Evolutionary conservation across 2,888 invertebrate species (phyloP), one percentile per base, ranked within the genome.

Genomic region (Atethmia centrago): DNA sequence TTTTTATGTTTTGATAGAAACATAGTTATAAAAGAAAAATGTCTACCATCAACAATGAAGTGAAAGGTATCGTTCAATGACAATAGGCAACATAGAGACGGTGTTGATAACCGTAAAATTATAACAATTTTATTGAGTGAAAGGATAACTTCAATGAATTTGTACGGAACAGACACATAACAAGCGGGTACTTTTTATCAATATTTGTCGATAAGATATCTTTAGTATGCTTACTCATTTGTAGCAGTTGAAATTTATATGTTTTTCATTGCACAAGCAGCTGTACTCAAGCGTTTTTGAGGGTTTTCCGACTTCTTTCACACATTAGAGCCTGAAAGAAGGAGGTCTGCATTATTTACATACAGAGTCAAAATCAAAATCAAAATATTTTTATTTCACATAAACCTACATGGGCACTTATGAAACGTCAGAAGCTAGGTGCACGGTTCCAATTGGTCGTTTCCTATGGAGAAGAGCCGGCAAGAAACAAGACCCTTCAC

Each of bases 81-180:
- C 63, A 56, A 74, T 64, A 42, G 25, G 16, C 49, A 61, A 71
- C 31, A 71, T 40, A 49, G 28, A 42, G 5, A 19, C 5, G 5
- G 1, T 42, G 42, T 58, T 71, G 40, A 56, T 49, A 71, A 25
- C 49, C 61, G 49, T 75, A 28, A 19, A 76, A 76, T 75, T 25
- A 76, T 56, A 62, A 76, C 62, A 62, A 68, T 51, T 61, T 55
- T 19, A 68, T 28, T 76, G 51, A 67, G 42, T 68, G 42, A 76
- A 77, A 62, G 49, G 14, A 56, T 56, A 19, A 62, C 10, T 31
- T 62, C 25, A 75, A 75, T 49, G 55, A 45, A 55, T 56, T 69
- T 55, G 9, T 19, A 49, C 12, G 31, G 47, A 62, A 62, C 42
- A 9, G 42, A 36, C 10, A 21, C 12, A 28, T 21, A 25, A 42